Conservation (phyloP, 1,140 invertebrate genomes). For the Macrocentrus cingulum region DNA sequence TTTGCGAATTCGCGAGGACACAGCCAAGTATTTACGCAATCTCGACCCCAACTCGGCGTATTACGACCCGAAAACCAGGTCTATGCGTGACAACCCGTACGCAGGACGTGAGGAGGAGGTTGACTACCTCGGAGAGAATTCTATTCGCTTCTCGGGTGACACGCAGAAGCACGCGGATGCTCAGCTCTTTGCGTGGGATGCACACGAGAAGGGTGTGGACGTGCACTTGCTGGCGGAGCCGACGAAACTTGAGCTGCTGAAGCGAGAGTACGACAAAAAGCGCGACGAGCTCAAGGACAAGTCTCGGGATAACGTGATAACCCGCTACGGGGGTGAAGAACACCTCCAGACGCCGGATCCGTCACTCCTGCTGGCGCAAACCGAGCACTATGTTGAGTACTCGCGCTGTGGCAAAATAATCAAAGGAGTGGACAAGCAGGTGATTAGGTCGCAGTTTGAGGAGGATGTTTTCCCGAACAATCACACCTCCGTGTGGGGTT, state of each 20-base stretch:
- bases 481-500: slow-evolving; percentile 94
- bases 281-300: slow-evolving; percentile 83
- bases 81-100: slow-evolving; percentile 98
- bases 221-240: slow-evolving; percentile 96
- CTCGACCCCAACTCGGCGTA: slow-evolving; percentile 96
- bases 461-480: slow-evolving; percentile 93
- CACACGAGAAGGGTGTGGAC: slow-evolving; percentile 90
- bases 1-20: slow-evolving; percentile 97
- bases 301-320: slow-evolving; percentile 71
- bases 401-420: slow-evolving; percentile 86
- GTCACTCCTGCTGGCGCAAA: slow-evolving; percentile 88
- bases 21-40: slow-evolving; percentile 97
- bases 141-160: slow-evolving; percentile 91
- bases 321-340: slow-evolving; percentile 90
- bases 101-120: slow-evolving; percentile 70
- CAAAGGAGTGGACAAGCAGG: slow-evolving; percentile 83
- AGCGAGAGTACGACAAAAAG: slow-evolving; percentile 88
- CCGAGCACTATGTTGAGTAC: slow-evolving; percentile 95
- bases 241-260: slow-evolving; percentile 91
- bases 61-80: slow-evolving; percentile 98
- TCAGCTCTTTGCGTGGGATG: slow-evolving; percentile 98
- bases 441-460: slow-evolving; percentile 88
- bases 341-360: slow-evolving; percentile 85
- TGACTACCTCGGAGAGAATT: slow-evolving; percentile 95
- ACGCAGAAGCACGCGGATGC: slow-evolving; percentile 86